Base-by-base conservation (phyloP, 2,113 vertebrate genomes). In the Pedetes capensis region DNA sequence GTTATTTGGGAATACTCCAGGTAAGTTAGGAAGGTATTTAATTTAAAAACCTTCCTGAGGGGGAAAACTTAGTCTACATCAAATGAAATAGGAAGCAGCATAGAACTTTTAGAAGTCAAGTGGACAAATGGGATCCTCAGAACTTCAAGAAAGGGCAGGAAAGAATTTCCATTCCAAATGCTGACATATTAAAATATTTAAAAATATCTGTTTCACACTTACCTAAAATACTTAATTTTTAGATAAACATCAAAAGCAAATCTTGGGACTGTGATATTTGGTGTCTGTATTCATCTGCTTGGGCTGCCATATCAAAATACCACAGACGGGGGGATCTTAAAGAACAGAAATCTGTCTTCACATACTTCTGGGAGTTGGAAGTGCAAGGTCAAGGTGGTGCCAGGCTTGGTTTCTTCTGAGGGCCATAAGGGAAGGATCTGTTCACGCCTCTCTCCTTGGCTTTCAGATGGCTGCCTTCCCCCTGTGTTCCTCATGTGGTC, bases 11-110 rank as follows among this genome's bases (percentile, higher is more conserved):
- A 96, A 96, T 96, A 86, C 91, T 89, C 84, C 22, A 47, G 94
- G 51, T 93, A 89, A 89, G 69, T 82, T 93, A 79, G 83, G 75
- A 93, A 90, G 74, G 83, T 95, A 91, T 89, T 97, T 96, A 96
- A 97, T 97, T 97, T 93, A 93, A 97, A 97, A 95, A 79, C 75
- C 69, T 91, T 94, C 93, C 95, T 87, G 22, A 83, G 88, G 97
- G 95, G 57, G 75, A 93, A 95, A 71, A 75, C 8, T 72, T 39
- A 82, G 37, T 71, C 64, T 91, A 68, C 23, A 63, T 64, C 53
- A 95, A 87, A 89, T 57, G 86, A 82, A 87, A 83, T 8, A 66
- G 71, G 53, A 76, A 39, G 13, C 32, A 12, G 51, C 25, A 3
- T 39, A 83, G 55, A 95, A 96, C 91, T 96, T 97, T 96, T 96